These are phyloP conservation scores for Pogonophryne albipinna DNA, from an alignment of 2,797 vertebrate genomes.

Conservation along the genomic window DNA sequence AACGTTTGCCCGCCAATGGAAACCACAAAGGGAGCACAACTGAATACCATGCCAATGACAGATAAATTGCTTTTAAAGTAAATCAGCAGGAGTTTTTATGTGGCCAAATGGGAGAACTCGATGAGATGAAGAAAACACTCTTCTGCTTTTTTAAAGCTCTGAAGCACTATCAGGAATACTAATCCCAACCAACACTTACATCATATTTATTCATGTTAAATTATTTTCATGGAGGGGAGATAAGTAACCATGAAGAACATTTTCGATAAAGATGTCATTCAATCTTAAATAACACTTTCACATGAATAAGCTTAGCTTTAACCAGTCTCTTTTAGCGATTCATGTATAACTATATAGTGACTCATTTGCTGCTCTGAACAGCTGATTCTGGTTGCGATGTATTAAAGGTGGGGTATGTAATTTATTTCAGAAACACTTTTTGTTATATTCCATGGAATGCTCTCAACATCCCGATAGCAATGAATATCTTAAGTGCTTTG, in stretches of 20 bases:
- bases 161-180: constrained; percentile 58
- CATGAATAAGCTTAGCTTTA: constrained; percentile 33
- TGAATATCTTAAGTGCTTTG: too few species aligned
- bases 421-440: too few species aligned
- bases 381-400: constrained; percentile 16
- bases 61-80: constrained; percentile 77
- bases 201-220: constrained; percentile 38
- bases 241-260: constrained; percentile 59
- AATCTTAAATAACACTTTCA: constrained; percentile 46
- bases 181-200: constrained; percentile 53
- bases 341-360: constrained; percentile 46
- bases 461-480: too few species aligned
- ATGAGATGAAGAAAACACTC: constrained; percentile 69
- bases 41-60: constrained; percentile 60
- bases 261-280: constrained; percentile 54
- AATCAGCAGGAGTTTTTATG: constrained; percentile 80
- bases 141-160: constrained; percentile 66
- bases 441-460: too few species aligned
- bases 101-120: constrained; percentile 64
- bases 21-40: constrained; percentile 61
- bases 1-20: constrained; percentile 56
- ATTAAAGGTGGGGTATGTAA: too few species aligned
- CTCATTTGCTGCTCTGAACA: constrained; percentile 32
- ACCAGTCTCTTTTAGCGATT: constrained; percentile 37
- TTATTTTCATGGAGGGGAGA: constrained; percentile 38